Percentiles rank a stretch among this genome's conserved stretches.
Conservation (phyloP, 2,797 vertebrate species). For the Danio kyathit region DNA sequence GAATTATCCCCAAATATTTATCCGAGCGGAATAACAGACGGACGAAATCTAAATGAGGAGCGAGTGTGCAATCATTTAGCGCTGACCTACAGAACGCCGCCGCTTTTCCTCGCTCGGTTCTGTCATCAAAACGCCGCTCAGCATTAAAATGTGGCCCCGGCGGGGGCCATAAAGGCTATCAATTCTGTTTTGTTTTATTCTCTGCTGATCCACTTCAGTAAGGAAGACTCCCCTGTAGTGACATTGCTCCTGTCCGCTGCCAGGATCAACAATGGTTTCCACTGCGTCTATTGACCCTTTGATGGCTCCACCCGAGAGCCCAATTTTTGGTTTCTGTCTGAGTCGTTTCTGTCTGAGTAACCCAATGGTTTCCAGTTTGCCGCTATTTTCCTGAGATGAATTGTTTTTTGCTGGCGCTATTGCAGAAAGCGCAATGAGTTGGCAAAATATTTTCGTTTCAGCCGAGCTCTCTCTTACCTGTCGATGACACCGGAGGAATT, state of each 20-base stretch:
- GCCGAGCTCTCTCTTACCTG: conserved; percentile 31
- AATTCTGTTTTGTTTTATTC: conserved; percentile 60
- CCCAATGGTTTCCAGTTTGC: conserved; percentile 20
- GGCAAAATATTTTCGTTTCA: conserved; percentile 46
- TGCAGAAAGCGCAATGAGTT: conserved; percentile 38
- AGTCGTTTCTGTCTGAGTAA: conserved; percentile 21
- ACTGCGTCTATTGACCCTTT: conserved; percentile 59
- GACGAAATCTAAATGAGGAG: conserved; percentile 43
- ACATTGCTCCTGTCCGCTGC: conserved; percentile 53
- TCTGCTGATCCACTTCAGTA: conserved; percentile 61
- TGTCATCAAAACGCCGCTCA: conserved; percentile 56
- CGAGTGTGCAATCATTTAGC: conserved; percentile 57
- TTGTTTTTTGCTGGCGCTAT: conserved; percentile 38
- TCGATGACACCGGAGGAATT: conserved; percentile 58
- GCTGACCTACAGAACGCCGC: conserved; percentile 43
- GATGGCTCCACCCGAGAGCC: conserved; percentile 59
- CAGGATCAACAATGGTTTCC: conserved; percentile 61
- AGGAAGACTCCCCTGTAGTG: conserved; percentile 56
- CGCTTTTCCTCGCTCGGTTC: conserved; percentile 47
- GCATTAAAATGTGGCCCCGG: conserved; percentile 53
- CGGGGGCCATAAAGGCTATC: conserved; percentile 60
- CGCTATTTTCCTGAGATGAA: conserved; percentile 42
- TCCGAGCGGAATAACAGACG: conserved; percentile 25
- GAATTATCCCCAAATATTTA: conserved; percentile 31
- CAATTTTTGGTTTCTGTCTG: conserved; percentile 45